Percentiles rank a stretch among this genome's conserved stretches.
phyloP scores from a whole-genome alignment of 2,888 invertebrate genomes.

The Melipona bicolor region DNA sequence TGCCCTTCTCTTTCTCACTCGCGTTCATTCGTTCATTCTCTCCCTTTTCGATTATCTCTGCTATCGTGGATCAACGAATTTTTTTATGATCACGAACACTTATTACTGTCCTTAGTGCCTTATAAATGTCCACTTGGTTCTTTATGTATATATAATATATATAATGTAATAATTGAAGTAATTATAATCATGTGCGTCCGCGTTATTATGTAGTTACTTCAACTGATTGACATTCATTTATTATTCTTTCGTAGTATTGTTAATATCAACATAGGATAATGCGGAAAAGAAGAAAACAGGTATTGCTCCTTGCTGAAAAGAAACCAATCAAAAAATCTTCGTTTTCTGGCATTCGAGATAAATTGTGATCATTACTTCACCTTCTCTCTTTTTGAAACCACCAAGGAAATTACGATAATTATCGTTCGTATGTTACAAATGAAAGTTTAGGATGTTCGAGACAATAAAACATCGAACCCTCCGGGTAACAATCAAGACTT shows the following conservation, averaged over 20 bases:
- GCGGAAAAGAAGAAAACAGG: slow-evolving; percentile 39
- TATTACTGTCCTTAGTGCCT: slow-evolving; percentile 76
- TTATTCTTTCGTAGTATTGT: slow-evolving; percentile 44
- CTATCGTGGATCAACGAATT: slow-evolving; percentile 65
- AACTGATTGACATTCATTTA: slow-evolving; percentile 58
- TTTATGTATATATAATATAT: slow-evolving; percentile 51
- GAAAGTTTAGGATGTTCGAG: slow-evolving; percentile 34
- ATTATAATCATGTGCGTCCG: slow-evolving; percentile 69
- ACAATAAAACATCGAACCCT: slow-evolving; percentile 52
- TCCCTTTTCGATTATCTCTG: slow-evolving; percentile 51
- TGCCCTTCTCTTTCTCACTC: slow-evolving; percentile 1
- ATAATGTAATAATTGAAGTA: slow-evolving; percentile 71
- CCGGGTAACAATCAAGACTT: slow-evolving; percentile 57
- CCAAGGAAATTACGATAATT: slow-evolving; percentile 3
- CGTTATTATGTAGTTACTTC: slow-evolving; percentile 68
- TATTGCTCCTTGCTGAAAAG: slow-evolving; percentile 19
- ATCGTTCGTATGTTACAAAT: slow-evolving; percentile 28
- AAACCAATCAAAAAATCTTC: slow-evolving; percentile 34
- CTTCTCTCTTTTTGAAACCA: slow-evolving; percentile 13
- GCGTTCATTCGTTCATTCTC: slow-evolving; percentile 13
- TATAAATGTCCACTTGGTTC: slow-evolving; percentile 75
- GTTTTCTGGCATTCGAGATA: slow-evolving; percentile 31
- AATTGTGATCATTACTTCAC: slow-evolving; percentile 10
- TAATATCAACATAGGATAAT: slow-evolving; percentile 37
- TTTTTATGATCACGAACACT: slow-evolving; percentile 70